A percentile compares a stretch with the other conserved stretches of the same genome.
phyloP scores from a whole-genome alignment of 2,797 vertebrate species.

The Onychomys leucogaster region DNA sequence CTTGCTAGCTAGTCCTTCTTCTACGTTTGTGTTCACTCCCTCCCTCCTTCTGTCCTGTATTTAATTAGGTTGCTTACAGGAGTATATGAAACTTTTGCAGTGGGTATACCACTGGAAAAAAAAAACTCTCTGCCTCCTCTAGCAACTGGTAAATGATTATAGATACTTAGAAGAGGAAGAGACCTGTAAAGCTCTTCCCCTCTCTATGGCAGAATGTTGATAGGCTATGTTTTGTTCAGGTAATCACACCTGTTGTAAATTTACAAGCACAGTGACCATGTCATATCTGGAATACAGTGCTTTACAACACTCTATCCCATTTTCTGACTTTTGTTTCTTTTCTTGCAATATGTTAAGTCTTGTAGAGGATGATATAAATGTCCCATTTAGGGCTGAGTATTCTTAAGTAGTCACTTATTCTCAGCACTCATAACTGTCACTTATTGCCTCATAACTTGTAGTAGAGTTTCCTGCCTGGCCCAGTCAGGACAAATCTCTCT shows the following conservation, averaged over 20 bases:
- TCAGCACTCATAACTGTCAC: too few relatives aligned
- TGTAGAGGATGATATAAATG: too few relatives aligned
- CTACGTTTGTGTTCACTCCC: too few relatives aligned
- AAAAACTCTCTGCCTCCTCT: neutral
- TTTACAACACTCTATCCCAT: neutral
- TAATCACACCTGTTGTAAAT: neutral
- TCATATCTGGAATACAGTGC: neutral
- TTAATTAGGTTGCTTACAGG: neutral
- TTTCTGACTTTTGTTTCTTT: neutral
- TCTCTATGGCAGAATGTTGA: neutral
- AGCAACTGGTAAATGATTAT: neutral
- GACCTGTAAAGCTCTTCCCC: neutral
- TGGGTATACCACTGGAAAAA: neutral
- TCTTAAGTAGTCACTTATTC: neutral
- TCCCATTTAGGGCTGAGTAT: too few relatives aligned
- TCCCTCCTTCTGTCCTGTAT: neutral
- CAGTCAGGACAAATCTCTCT: too few relatives aligned
- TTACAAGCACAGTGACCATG: neutral
- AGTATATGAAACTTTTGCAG: neutral
- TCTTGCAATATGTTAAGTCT: neutral
- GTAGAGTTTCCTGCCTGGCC: too few relatives aligned
- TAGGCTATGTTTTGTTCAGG: neutral
- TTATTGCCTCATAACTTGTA: neutral
- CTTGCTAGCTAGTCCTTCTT: neutral
- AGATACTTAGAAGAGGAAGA: neutral